These are phyloP conservation scores for Sparidentex hasta DNA, from an alignment of 2,797 vertebrate genomes.

Conservation along the genomic window DNA sequence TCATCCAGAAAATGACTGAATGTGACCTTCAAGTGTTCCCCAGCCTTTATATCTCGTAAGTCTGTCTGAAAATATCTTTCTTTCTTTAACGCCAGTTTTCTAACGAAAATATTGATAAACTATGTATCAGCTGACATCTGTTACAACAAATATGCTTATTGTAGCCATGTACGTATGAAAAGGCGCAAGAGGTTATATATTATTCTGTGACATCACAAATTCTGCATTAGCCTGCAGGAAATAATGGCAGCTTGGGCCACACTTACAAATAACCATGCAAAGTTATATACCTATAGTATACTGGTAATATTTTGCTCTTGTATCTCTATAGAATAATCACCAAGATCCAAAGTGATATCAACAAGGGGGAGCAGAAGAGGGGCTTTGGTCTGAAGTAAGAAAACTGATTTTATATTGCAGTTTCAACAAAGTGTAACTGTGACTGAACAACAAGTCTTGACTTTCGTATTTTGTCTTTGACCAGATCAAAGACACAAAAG, in stretches of 20 bases:
- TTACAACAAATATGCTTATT: not conserved
- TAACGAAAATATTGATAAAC: not conserved
- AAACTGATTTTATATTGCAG: not conserved
- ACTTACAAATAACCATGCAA: not conserved
- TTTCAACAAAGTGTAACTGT: not conserved
- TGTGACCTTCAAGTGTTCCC: slow-evolving; percentile 68
- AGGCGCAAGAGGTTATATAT: not conserved
- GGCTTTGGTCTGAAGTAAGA: slow-evolving; percentile 34
- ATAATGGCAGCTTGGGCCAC: not conserved
- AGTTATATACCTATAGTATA: not conserved
- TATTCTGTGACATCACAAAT: not conserved
- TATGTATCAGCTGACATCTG: not conserved
- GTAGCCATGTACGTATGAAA: not conserved
- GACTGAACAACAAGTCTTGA: not conserved
- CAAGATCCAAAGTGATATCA: slow-evolving; percentile 69
- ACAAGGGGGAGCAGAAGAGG: slow-evolving; percentile 44
- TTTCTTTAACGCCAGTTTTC: not conserved
- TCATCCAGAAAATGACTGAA: slow-evolving; percentile 61
- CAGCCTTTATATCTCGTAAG: slow-evolving; percentile 60
- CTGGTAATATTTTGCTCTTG: not conserved
- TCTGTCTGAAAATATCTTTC: slow-evolving; percentile 21
- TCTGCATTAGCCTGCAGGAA: not conserved
- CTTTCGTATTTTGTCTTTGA: not conserved
- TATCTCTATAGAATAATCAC: slow-evolving; percentile 47
- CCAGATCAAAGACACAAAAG: slow-evolving; percentile 26